Evolutionary conservation across 1,140 invertebrate genomes (phyloP), one percentile per base, ranked within the genome.

Genomic region (Paraescarpia echinospica): DNA sequence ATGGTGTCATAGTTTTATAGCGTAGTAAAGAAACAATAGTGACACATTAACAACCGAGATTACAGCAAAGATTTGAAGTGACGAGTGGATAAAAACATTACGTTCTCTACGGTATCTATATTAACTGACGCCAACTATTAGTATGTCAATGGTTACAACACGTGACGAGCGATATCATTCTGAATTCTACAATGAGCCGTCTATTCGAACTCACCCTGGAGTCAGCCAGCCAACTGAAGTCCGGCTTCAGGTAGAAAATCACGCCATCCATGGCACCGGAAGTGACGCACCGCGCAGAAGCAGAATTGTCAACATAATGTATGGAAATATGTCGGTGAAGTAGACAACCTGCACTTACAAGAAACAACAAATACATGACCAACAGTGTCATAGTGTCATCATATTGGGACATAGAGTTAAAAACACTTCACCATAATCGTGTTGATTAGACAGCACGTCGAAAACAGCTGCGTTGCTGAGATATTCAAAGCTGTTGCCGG

Each of bases 191-290:
- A n/a, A n/a, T n/a, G n/a, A n/a, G n/a, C n/a, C n/a, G n/a, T n/a
- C 14, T 31, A 77, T 77, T 77, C 59, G 92, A 94, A 77, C 59
- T 77, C 22, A 77, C 59, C 94, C 93, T 34, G 34, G 95, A 93
- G 92, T 96, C 94, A 6, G 93, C 89, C 0, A 95, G 93, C 89
- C 93, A 93, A 33, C 91, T 22, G 91, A 95, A 95, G 91, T 95
- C 93, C 1, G 95, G 95, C 22, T 59, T 92, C 91, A 93, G 89
- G 48, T 94, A 94, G 89, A 93, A 94, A n/a, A 90, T 34, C 35
- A 94, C 92, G 35, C 93, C 93, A 6, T 93, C 92, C 18, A 91
- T 88, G 5, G 93, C 91, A 31, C 93, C 41, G 89, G 35, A 48
- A 94, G 35, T 34, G 92, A 90, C 22, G 91, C 93, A 48, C 92